Percentiles rank a stretch among this genome's conserved stretches.
phyloP scores from a whole-genome alignment of 2,888 invertebrate genomes.

The Blastobasis lacticolella region DNA sequence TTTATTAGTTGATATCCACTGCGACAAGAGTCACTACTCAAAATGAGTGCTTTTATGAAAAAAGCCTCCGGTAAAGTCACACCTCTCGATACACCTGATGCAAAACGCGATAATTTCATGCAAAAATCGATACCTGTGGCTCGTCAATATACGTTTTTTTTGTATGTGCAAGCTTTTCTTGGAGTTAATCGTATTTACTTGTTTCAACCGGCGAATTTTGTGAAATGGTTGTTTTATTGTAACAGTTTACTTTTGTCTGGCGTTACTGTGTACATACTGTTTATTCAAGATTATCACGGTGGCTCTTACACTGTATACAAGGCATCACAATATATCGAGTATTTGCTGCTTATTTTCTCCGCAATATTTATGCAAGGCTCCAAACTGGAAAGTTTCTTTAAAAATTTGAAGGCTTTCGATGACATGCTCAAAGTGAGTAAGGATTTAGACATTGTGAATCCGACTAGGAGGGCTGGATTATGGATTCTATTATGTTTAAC shows the following conservation, averaged over 20 bases:
- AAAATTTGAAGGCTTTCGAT: conserved; percentile 35
- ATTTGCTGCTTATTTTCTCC: conserved; percentile 25
- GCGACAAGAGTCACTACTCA: too few species aligned
- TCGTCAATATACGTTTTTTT: conserved; percentile 22
- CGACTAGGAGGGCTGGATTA: conserved; percentile 15
- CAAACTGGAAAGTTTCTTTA: conserved; percentile 27
- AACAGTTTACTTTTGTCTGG: conserved; percentile 16
- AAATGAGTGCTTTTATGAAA: conserved; percentile 17
- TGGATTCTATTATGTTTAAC: conserved; percentile 20
- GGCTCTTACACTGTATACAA: conserved; percentile 27
- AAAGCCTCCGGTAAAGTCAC: conserved; percentile 26
- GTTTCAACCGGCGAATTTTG: conserved; percentile 19
- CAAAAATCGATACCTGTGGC: conserved; percentile 13
- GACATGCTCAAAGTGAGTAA: conserved; percentile 34
- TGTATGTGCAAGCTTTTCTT: conserved; percentile 22
- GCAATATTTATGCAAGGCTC: conserved; percentile 26
- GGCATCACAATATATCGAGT: conserved; percentile 28
- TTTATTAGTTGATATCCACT: too few species aligned
- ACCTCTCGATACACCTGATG: conserved; percentile 16
- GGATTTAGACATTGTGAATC: conserved; percentile 22
- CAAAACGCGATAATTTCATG: conserved; percentile 22
- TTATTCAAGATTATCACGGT: conserved; percentile 12
- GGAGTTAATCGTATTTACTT: conserved; percentile 36
- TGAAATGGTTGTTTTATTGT: conserved; percentile 17
- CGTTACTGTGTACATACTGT: conserved; percentile 15